These are phyloP conservation scores for Phrynocephalus guinanensis DNA, from an alignment of 2,797 vertebrate genomes.

Conservation along the genomic window DNA sequence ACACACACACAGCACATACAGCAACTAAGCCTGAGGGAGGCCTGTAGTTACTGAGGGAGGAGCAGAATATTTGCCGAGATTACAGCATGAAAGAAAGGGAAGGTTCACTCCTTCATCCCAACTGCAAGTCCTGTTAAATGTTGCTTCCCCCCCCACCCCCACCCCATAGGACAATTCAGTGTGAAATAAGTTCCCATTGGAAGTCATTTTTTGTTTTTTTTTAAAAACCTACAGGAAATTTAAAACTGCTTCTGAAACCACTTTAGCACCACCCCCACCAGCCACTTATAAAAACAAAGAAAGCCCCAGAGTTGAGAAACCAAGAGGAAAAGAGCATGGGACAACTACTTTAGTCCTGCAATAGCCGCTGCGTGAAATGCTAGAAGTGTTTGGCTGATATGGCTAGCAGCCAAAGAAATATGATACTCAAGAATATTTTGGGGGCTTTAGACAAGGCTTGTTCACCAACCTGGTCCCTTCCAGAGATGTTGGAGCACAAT, in stretches of 20 bases:
- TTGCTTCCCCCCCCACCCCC: neutral
- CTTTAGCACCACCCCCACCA: neutral
- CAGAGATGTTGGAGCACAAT: too few relatives aligned
- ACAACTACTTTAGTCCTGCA: neutral
- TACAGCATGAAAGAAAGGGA: neutral
- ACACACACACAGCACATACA: neutral
- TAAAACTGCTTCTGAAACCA: neutral
- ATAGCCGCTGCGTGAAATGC: neutral
- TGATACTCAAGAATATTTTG: too few relatives aligned
- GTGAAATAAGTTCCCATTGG: neutral
- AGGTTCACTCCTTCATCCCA: neutral
- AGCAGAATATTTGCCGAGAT: neutral
- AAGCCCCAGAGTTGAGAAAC: too few relatives aligned
- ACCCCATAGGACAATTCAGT: neutral
- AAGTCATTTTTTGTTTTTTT: neutral
- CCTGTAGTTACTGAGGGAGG: too few relatives aligned
- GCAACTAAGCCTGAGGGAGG: too few relatives aligned
- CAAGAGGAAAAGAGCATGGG: too few relatives aligned
- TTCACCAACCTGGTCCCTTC: too few relatives aligned
- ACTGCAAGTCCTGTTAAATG: neutral
- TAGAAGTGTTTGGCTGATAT: neutral
- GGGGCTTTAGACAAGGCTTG: too few relatives aligned
- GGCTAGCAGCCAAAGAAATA: too few relatives aligned
- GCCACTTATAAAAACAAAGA: neutral
- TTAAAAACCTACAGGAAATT: too few relatives aligned